These are phyloP conservation scores for Blastobasis lacticolella DNA, from an alignment of 2,888 invertebrate genomes.

Conservation along the genomic window DNA sequence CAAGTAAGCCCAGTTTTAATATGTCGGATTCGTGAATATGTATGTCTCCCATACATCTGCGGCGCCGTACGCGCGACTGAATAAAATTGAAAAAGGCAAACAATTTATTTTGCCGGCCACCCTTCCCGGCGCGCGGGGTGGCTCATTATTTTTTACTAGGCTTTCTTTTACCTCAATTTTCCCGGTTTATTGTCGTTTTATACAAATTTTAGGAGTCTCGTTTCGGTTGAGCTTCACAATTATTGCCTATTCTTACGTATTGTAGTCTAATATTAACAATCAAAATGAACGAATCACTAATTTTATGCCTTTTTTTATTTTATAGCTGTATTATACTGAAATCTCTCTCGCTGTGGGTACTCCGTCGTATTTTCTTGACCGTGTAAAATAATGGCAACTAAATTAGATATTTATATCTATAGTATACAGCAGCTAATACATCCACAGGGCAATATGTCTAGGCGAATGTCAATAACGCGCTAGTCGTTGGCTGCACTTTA, in stretches of 20 bases:
- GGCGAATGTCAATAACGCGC: no score
- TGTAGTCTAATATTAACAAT: not conserved
- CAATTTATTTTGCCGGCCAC: constrained; percentile 56
- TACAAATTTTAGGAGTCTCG: constrained; percentile 46
- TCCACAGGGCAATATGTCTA: no score
- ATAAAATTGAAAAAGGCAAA: constrained; percentile 61
- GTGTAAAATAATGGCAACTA: no score
- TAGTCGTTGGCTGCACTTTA: constrained; percentile 27
- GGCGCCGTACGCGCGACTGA: constrained; percentile 21
- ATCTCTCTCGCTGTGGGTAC: no score
- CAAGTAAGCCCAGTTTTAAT: constrained; percentile 8
- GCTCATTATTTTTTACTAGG: constrained; percentile 63
- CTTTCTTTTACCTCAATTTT: constrained; percentile 59
- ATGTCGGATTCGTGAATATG: constrained; percentile 10
- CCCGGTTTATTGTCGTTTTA: constrained; percentile 55
- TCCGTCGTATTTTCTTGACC: no score
- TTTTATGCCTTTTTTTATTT: no score
- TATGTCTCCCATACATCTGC: constrained; percentile 14
- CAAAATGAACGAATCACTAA: not conserved
- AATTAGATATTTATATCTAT: no score
- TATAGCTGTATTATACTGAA: no score
- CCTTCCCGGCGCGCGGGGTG: constrained; percentile 39
- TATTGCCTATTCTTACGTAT: constrained; percentile 4
- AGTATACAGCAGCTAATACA: no score
- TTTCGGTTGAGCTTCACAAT: constrained; percentile 7